Conservation (phyloP, 2,113 vertebrate genomes). For the Microcebus murinus region DNA sequence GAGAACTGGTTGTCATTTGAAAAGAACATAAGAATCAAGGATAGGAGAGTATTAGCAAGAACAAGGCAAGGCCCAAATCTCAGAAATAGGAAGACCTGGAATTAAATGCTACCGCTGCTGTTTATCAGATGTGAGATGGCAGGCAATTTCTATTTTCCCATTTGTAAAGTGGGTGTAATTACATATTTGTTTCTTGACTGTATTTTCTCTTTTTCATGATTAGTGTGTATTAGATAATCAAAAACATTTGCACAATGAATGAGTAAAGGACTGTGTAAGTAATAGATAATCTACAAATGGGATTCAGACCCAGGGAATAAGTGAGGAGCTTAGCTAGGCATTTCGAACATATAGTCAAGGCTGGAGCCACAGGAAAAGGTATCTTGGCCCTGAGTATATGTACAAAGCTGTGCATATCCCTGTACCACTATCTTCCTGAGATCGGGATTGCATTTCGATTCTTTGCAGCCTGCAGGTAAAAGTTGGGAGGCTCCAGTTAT, state of each 20-base stretch:
- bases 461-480: neutral
- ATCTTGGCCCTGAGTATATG: neutral
- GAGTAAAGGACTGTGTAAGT: neutral
- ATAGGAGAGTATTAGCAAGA: neutral
- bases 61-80: neutral
- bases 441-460: neutral
- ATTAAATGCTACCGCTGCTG: neutral
- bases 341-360: neutral
- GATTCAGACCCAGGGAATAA: neutral
- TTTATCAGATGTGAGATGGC: neutral
- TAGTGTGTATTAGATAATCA: neutral
- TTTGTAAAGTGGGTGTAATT: neutral
- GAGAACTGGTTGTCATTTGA: neutral
- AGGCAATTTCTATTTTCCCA: neutral
- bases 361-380: neutral
- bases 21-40: neutral
- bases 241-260: neutral
- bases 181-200: neutral
- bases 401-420: neutral
- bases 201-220: neutral
- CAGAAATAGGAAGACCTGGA: neutral
- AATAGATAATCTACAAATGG: neutral
- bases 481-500: neutral
- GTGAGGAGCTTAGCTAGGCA: neutral
- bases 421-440: neutral